A percentile compares a stretch with the other conserved stretches of the same genome.
Conservation (phyloP, 2,797 vertebrate genomes). For the Glossophaga mutica region DNA sequence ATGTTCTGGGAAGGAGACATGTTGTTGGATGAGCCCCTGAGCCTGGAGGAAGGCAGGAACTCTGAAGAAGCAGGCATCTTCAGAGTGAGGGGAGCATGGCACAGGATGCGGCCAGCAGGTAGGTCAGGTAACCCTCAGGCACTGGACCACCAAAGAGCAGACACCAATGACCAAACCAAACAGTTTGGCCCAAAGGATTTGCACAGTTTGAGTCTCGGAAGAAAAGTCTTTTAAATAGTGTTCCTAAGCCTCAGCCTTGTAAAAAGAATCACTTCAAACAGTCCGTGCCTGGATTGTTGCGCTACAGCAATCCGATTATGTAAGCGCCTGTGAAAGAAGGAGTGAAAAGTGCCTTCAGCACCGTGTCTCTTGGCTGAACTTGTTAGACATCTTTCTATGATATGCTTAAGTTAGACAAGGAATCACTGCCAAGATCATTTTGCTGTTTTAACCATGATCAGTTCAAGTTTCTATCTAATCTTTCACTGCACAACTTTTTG, state of each 20-base stretch:
- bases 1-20: neutral
- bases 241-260: neutral
- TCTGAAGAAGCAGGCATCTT: neutral
- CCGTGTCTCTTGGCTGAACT: constrained; percentile 67
- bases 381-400: constrained; percentile 50
- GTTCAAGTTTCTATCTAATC: constrained; percentile 64
- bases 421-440: constrained; percentile 43
- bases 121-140: neutral
- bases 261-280: constrained; percentile 11
- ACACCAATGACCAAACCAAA: neutral
- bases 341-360: constrained; percentile 44
- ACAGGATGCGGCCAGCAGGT: too few relatives aligned
- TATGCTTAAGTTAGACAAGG: constrained; percentile 40
- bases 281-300: neutral
- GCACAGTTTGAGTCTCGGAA: neutral
- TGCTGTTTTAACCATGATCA: constrained; percentile 47
- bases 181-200: neutral
- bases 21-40: neutral
- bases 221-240: neutral
- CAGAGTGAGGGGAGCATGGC: neutral
- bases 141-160: neutral
- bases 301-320: neutral
- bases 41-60: neutral
- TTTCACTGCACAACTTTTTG: constrained; percentile 22
- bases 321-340: neutral